Evolutionary conservation across 2,888 invertebrate genomes (phyloP).

Genomic region (Drosophila flavopinicola): DNA sequence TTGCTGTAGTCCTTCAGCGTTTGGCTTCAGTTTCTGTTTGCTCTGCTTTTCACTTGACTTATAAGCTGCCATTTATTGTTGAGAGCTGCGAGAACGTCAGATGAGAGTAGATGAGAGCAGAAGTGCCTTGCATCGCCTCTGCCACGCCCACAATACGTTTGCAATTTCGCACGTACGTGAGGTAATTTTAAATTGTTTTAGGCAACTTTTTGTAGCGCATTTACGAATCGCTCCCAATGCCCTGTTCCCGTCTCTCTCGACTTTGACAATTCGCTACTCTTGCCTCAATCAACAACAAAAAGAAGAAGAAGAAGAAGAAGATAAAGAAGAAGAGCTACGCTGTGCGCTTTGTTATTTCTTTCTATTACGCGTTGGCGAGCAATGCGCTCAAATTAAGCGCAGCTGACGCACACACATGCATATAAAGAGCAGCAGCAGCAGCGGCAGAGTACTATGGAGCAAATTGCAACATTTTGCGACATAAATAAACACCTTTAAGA

Average conservation of each 20-base stretch:
- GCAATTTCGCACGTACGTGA: constrained; percentile 78
- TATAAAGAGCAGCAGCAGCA: constrained; percentile 9
- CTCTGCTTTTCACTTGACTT: constrained; percentile 75
- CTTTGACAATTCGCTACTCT: constrained; percentile 36
- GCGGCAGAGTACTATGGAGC: neutral
- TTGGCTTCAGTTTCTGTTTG: constrained; percentile 58
- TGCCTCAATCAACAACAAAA: constrained; percentile 7
- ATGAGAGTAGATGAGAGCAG: constrained; percentile 15
- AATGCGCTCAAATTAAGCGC: constrained; percentile 74
- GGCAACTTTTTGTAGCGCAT: constrained; percentile 57
- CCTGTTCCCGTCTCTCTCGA: constrained; percentile 40
- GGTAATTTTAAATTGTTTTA: constrained; percentile 79
- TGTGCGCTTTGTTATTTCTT: constrained; percentile 57
- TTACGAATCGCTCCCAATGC: constrained; percentile 24
- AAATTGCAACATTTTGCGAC: too few relatives aligned
- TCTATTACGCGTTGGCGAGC: constrained; percentile 61
- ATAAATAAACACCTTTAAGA: too few relatives aligned
- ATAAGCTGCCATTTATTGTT: constrained; percentile 77
- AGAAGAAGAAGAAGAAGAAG: too few relatives aligned
- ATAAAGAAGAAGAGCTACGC: constrained; percentile 55
- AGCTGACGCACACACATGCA: constrained; percentile 38
- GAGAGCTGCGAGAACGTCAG: constrained; percentile 19
- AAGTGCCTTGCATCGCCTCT: constrained; percentile 18
- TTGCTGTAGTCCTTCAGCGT: constrained; percentile 50
- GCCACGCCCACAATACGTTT: constrained; percentile 76